Evolutionary conservation across 92 coral and sea anemone species (phyloP).

Genomic region (Epizoanthus rinbou): DNA sequence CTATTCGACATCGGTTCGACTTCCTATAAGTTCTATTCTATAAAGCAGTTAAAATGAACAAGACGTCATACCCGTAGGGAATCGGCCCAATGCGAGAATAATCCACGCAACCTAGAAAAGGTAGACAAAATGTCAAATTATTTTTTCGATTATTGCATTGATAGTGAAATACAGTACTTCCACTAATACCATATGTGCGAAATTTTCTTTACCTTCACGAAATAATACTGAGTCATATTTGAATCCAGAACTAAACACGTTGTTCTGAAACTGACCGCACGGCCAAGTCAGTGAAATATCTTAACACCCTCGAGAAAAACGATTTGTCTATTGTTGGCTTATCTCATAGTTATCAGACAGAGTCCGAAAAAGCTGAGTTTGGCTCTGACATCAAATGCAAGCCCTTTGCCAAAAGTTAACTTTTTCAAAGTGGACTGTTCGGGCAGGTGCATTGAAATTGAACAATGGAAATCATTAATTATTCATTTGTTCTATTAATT

Average conservation of each 20-base stretch:
- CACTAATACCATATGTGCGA: not conserved
- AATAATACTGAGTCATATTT: conserved; percentile 2
- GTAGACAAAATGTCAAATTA: not conserved
- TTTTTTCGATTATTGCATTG: not conserved
- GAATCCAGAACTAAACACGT: not conserved
- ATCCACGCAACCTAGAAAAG: conserved; percentile 15
- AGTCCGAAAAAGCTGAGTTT: not conserved
- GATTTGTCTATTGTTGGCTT: not conserved
- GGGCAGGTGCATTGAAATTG: conserved; percentile 10
- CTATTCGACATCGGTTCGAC: not conserved
- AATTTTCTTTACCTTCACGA: conserved; percentile 6
- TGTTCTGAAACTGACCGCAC: not conserved
- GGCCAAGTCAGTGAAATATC: no score
- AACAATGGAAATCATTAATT: conserved; percentile 14
- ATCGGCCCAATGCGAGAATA: not conserved
- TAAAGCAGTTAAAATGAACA: conserved; percentile 18
- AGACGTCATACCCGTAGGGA: conserved; percentile 26
- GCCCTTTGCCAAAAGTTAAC: not conserved
- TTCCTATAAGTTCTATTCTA: not conserved
- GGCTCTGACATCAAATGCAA: conserved; percentile 2
- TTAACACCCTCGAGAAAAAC: no score
- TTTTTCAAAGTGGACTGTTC: conserved; percentile 13
- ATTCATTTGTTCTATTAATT: conserved; percentile 17
- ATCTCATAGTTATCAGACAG: not conserved
- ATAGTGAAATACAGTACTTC: not conserved